Percentiles rank a stretch among this genome's conserved stretches.
Evolutionary conservation across 2,113 vertebrate species (phyloP).

Genomic region (Nothoprocta perdicaria): DNA sequence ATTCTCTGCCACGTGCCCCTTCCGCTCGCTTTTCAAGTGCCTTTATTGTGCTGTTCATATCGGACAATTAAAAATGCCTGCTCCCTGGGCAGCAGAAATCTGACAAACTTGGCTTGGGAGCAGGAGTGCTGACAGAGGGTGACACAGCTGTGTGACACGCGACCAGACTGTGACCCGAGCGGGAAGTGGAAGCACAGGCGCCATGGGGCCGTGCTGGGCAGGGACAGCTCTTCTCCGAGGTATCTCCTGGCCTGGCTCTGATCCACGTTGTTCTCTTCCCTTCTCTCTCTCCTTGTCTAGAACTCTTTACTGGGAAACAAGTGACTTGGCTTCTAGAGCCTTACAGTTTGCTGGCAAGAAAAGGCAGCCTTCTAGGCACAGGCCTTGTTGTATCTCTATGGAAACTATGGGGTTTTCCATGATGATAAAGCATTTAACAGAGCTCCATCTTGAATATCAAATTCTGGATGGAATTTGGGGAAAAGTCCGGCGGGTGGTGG

Average conservation of each 20-base stretch:
- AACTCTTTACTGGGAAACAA: neutral
- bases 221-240: neutral
- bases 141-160: neutral
- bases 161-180: neutral
- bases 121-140: neutral
- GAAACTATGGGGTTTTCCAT: neutral
- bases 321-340: neutral
- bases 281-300: neutral
- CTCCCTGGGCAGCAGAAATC: neutral
- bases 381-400: neutral
- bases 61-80: constrained; percentile 4
- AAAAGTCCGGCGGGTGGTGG: neutral
- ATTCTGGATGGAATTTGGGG: neutral
- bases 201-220: neutral
- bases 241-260: neutral
- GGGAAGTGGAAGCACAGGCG: neutral
- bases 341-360: neutral
- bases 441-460: neutral
- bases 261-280: neutral
- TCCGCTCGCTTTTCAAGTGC: neutral
- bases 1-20: neutral
- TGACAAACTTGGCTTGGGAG: neutral
- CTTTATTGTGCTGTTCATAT: neutral
- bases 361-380: neutral
- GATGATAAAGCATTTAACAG: neutral